Evolutionary conservation across 2,113 vertebrate genomes (phyloP).

Genomic region (Pluvianellus socialis): DNA sequence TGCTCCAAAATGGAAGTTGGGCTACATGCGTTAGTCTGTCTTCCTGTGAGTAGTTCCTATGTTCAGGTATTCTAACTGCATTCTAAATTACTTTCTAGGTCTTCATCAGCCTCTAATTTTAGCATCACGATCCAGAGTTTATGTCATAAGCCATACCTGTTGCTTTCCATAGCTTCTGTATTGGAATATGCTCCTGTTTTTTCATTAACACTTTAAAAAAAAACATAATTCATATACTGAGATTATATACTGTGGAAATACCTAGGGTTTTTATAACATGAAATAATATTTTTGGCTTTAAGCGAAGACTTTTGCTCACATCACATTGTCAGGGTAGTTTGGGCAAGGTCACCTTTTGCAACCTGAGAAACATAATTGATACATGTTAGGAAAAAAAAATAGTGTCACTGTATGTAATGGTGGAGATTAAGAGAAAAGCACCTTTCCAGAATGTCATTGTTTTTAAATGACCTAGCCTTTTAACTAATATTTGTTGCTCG

Average conservation of each 20-base stretch:
- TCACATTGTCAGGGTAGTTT: neutral
- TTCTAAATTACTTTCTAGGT: neutral
- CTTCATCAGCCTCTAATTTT: neutral
- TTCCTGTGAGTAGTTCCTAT: neutral
- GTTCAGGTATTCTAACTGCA: neutral
- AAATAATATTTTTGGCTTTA: neutral
- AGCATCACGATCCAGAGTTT: neutral
- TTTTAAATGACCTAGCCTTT: neutral
- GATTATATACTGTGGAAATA: neutral
- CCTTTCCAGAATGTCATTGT: neutral
- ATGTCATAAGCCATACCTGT: neutral
- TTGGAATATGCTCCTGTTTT: neutral
- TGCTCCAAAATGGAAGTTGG: neutral
- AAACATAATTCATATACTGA: neutral
- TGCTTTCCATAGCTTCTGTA: neutral
- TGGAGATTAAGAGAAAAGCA: neutral
- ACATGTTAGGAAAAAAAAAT: neutral
- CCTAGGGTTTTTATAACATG: neutral
- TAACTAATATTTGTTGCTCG: neutral
- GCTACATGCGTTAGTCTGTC: neutral
- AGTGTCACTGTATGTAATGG: neutral
- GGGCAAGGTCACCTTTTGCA: neutral
- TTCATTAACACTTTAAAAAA: neutral
- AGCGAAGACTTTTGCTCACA: neutral
- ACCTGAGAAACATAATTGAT: neutral